Evolutionary conservation across 2,888 invertebrate species (phyloP).

Genomic region (Dilophus febrilis): DNA sequence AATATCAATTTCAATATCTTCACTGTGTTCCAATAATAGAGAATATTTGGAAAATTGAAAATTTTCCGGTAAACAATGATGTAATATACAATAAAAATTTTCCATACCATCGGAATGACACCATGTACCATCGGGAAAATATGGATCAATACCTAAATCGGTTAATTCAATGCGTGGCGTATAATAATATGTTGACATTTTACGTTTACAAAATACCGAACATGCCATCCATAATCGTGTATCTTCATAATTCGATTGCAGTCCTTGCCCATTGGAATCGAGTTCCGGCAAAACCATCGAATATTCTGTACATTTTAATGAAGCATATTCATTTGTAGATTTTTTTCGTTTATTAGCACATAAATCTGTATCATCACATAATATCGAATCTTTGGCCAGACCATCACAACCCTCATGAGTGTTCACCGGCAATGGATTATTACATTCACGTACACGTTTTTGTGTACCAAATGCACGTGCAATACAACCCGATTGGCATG

Average conservation of each 20-base stretch:
- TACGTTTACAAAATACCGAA: conserved; percentile 53
- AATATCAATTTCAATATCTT: too few species aligned
- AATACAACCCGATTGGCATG: conserved; percentile 51
- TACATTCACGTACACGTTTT: conserved; percentile 38
- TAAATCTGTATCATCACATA: conserved; percentile 33
- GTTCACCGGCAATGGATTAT: conserved; percentile 32
- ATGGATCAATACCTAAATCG: conserved; percentile 51
- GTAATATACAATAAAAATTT: conserved; percentile 55
- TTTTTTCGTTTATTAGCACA: conserved; percentile 30
- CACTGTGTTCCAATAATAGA: too few species aligned
- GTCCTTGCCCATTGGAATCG: conserved; percentile 46
- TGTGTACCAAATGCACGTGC: conserved; percentile 41
- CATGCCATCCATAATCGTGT: conserved; percentile 63
- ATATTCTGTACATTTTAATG: conserved; percentile 45
- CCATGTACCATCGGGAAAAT: conserved; percentile 69
- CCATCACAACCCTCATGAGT: conserved; percentile 43
- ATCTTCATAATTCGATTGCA: conserved; percentile 58
- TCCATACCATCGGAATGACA: conserved; percentile 47
- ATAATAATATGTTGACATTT: conserved; percentile 48
- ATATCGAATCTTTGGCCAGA: conserved; percentile 40
- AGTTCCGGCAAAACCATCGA: conserved; percentile 40
- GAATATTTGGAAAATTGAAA: conserved; percentile 42
- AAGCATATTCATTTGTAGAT: conserved; percentile 38
- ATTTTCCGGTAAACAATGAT: conserved; percentile 57
- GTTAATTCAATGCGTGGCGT: conserved; percentile 60